Base-by-base conservation (phyloP, 2,113 vertebrate genomes). In the Xiphorhynchus elegans region DNA sequence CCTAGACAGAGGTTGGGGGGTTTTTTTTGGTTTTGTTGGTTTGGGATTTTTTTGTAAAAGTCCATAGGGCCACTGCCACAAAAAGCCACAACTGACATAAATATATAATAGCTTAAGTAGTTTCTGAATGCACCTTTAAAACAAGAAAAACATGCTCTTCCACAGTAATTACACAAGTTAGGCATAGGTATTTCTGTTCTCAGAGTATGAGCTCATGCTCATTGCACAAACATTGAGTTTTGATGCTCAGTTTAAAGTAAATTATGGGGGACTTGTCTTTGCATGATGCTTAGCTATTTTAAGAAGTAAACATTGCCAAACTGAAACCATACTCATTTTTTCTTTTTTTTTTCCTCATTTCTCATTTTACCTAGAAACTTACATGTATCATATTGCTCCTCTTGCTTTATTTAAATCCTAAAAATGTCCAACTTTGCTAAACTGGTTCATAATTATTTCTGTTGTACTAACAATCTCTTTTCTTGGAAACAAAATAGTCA, bases 21-120 rank as follows among this genome's bases (percentile, higher is more conserved):
- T 37, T 46, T 13, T 55, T 52, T 50, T 12, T 9, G 18, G 8
- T 31, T 50, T 35, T 59, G n/a, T 59, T 59, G 21, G n/a, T 24
- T 59, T 26, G 4, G 0, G 20, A 0, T 0, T 50, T 90, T 97
- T 73, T 53, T 33, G 23, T 31, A 84, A 90, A 58, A 90, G 26
- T 26, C 59, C 28, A 39, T 24, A 94, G 90, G 83, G 95, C 42
- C 68, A 62, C 79, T 84, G 78, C 80, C 63, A 92, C 79, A 90
- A 50, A 94, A 97, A 83, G 76, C 81, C 87, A 93, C 88, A 95
- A 72, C 26, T 62, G 88, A 58, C 23, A 46, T 56, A 35, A 93
- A 86, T 64, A 81, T 77, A 82, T 86, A 96, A 91, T 50, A 77
- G 35, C 66, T 75, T n/a, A 72, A 89, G 79, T 14, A 56, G 77